Evolutionary conservation across 1,140 invertebrate genomes (phyloP).

Genomic region (Anagrus nilaparvatae): DNA sequence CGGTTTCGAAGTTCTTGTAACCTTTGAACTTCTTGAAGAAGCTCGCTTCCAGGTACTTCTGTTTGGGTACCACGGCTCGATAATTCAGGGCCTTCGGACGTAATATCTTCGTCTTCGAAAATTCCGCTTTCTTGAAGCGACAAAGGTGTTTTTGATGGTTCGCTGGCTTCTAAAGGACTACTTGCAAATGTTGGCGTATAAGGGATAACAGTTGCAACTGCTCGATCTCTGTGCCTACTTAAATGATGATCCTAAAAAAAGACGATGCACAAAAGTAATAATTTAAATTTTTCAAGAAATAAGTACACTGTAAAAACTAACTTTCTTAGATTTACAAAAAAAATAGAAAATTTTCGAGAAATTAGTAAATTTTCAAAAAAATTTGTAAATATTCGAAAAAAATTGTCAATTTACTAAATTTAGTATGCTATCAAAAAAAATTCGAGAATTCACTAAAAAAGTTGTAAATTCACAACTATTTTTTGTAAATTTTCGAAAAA

Average conservation of each 20-base stretch:
- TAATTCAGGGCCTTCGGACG: conserved; percentile 21
- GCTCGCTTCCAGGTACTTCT: conserved; percentile 31
- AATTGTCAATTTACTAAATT: too few species aligned
- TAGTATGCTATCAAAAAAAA: too few species aligned
- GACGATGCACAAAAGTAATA: too few species aligned
- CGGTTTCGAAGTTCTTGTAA: conserved; percentile 32
- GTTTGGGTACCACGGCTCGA: conserved; percentile 28
- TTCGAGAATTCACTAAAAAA: too few species aligned
- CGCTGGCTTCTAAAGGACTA: conserved; percentile 19
- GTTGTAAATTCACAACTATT: too few species aligned
- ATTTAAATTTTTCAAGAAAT: too few species aligned
- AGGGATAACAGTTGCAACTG: conserved; percentile 35
- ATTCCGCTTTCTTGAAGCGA: conserved; percentile 45
- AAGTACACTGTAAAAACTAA: too few species aligned
- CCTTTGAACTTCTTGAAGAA: conserved; percentile 34
- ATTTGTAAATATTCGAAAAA: too few species aligned
- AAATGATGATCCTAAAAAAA: conserved; percentile 24
- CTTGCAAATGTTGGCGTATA: conserved; percentile 24
- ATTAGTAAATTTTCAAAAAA: too few species aligned
- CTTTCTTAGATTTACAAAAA: too few species aligned
- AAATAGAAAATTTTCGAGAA: too few species aligned
- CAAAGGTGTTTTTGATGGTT: conserved; percentile 27
- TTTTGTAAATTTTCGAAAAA: too few species aligned
- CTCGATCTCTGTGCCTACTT: conserved; percentile 30
- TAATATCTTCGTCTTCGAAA: conserved; percentile 37